Evolutionary conservation across 1,140 invertebrate species (phyloP), one percentile per base, ranked within the genome.

Genomic region (Bombus difficillimus): DNA sequence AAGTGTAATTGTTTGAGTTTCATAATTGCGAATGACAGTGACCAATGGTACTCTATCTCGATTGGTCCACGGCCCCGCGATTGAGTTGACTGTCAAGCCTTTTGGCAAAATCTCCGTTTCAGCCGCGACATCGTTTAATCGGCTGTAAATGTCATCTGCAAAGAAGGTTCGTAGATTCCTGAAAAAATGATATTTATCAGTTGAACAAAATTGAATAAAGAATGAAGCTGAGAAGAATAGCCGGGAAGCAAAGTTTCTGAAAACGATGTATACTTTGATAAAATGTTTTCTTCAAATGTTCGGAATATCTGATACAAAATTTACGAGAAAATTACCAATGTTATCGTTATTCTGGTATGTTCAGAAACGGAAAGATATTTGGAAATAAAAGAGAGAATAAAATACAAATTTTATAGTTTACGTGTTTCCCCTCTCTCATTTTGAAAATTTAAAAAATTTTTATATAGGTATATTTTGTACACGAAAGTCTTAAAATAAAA

Each of bases 21-120:
- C 92, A 92, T 98, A 98, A 93, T 98, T 95, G 82, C 97, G 96
- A 9, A 94, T 96, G 32, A 98, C 96, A 41, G 96, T 97, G 47
- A 99, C 95, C 6, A 98, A 96, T 1, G 98, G 98, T 75, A 98
- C 96, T 68, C 97, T 95, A 90, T 98, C 97, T 93, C 98, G 97
- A 1, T 96, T 96, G 28, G 98, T 97, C 98, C 98, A 99, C 6
- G 97, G 97, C 18, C 96, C 96, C 8, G 97, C 97, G 57, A 98
- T 96, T 79, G 96, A 95, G 86, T 96, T 96, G 3, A 98, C 95
- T 32, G 96, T 96, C 3, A 97, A 92, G n/a, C 95, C 93, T 13
- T 93, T 86, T 1, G 96, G 94, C 28, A 98, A 93, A 25, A 95
- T 96, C 1, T 95, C 93, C 87, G 97, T 96, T 13, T 93, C 93